Evolutionary conservation across 2,797 vertebrate genomes (phyloP), one percentile per base, ranked within the genome.

Genomic region (Eurystomus glaucurus): DNA sequence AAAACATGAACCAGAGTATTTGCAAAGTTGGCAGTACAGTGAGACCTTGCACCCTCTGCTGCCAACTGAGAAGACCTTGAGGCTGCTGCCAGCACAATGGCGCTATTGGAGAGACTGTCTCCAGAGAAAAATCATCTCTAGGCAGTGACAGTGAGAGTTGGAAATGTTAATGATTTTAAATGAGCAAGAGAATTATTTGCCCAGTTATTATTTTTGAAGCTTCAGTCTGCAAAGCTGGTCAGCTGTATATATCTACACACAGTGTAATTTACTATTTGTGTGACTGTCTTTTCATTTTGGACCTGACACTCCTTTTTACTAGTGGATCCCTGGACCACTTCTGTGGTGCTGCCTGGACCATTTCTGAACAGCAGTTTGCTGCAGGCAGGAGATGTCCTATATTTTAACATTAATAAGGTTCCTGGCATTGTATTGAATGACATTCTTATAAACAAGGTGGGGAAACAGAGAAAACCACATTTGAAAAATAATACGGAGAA

Each of bases 351-450:
- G 70, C 51, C 71, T 78, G 61, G 41, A 51, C 66, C 60, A 19
- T 88, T 88, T 81, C 54, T 86, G 33, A 91, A 25, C 31, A 90
- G 54, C 69, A 79, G 23, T 75, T 78, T 79, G 85, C 85, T 96
- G 84, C 35, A 75, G 81, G 94, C 80, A 57, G 19, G 74, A 14
- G 28, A 51, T 93, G 96, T 87, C 81, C 93, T 94, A 51, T 87
- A 92, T 94, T 96, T 88, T 95, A 26, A 87, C 66, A 76, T 89
- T 93, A 89, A 54, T 58, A 85, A 61, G 33, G 21, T 69, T 91
- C 14, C 65, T 61, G 58, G 45, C 2, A 9, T 83, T 83, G 51
- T 65, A 50, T 69, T 22, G 15, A 85, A 54, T 69, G 20, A 61
- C 37, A 50, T 75, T 75, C 65, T 72, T 84, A 70, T 18, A 76